Conservation (phyloP, 2,888 invertebrate species). For the Brachyptera risi region DNA sequence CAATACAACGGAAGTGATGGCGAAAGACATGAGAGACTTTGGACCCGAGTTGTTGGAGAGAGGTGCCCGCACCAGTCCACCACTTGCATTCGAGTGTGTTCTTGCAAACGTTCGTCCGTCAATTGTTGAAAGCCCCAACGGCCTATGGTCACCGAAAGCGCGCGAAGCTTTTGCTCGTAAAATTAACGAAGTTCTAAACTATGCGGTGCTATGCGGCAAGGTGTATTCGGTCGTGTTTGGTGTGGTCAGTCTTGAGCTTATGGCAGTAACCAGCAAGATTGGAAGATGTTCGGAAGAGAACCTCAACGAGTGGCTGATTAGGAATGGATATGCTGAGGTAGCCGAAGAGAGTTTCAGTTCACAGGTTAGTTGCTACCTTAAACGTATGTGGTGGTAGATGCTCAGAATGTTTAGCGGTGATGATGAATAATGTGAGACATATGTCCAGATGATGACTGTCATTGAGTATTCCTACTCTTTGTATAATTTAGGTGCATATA, state of each 20-base stretch:
- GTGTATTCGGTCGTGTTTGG: conserved; percentile 78
- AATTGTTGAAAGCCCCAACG: conserved; percentile 53
- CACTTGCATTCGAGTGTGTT: conserved; percentile 66
- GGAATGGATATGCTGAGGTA: conserved; percentile 58
- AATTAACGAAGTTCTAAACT: no score
- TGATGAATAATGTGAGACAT: no score
- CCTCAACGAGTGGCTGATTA: conserved; percentile 62
- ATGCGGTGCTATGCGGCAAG: conserved; percentile 46
- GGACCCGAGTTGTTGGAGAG: conserved; percentile 38
- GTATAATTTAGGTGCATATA: no score
- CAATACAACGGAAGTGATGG: conserved; percentile 49
- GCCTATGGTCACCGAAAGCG: conserved; percentile 59
- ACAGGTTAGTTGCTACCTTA: conserved; percentile 48
- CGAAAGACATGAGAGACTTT: conserved; percentile 48
- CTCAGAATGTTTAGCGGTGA: no score
- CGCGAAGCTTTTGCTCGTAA: conserved; percentile 45
- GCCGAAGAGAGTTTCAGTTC: conserved; percentile 77
- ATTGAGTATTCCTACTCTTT: no score
- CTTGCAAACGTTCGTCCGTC: conserved; percentile 68
- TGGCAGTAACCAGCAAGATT: conserved; percentile 34
- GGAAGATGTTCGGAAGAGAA: conserved; percentile 41
- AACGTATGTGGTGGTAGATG: neutral
- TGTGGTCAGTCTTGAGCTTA: conserved; percentile 64
- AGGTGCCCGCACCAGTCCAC: conserved; percentile 45
- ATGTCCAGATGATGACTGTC: no score